Percentiles rank a stretch among this genome's conserved stretches.
Evolutionary conservation across 2,113 vertebrate genomes (phyloP).

Genomic region (Dicrurus megarhynchus): DNA sequence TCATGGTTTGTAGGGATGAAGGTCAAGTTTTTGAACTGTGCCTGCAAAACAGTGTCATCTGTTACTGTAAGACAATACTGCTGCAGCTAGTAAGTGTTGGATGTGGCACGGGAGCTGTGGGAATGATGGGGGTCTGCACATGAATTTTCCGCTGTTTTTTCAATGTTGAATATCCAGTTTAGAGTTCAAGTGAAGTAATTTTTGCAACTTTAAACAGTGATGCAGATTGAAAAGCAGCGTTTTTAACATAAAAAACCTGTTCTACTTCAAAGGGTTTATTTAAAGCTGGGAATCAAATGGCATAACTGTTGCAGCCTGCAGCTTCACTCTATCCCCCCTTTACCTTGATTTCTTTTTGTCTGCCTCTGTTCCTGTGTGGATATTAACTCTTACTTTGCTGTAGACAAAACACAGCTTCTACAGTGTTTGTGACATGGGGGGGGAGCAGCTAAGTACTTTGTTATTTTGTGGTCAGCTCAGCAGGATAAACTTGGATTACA

Average conservation of each 20-base stretch:
- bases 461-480: neutral
- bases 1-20: neutral
- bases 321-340: neutral
- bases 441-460: neutral
- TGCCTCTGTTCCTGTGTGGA: neutral
- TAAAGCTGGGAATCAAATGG: conserved; percentile 9
- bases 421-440: neutral
- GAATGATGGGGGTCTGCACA: neutral
- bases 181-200: neutral
- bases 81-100: neutral
- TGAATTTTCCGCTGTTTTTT: neutral
- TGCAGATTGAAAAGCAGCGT: neutral
- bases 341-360: neutral
- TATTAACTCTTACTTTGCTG: neutral
- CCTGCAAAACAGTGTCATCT: neutral
- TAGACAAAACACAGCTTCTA: neutral
- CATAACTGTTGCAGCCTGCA: neutral
- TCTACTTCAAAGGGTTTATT: conserved; percentile 4
- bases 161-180: neutral
- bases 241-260: neutral
- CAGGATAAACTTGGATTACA: neutral
- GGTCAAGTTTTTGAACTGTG: neutral
- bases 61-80: neutral
- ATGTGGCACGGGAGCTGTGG: neutral
- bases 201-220: neutral